Percentiles rank a stretch among this genome's conserved stretches.
phyloP scores from a whole-genome alignment of 2,797 vertebrate genomes.

The Tragopan temminckii region DNA sequence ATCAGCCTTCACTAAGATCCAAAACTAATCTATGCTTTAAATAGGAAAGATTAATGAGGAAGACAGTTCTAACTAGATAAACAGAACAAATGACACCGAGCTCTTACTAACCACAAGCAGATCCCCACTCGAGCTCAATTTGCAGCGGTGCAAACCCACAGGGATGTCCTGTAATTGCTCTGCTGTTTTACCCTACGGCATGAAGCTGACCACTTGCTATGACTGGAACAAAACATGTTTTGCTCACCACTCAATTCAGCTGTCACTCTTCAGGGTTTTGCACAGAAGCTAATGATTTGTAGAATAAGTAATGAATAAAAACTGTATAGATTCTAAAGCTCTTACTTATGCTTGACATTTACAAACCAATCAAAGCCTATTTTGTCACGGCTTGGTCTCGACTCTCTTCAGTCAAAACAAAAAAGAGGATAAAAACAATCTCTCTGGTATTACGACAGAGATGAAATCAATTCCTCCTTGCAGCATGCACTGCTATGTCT shows the following conservation, averaged over 20 bases:
- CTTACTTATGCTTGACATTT: background rate
- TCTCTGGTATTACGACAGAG: background rate
- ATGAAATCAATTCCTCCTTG: background rate
- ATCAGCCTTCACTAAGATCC: background rate
- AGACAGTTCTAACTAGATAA: background rate
- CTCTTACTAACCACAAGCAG: background rate
- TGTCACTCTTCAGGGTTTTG: background rate
- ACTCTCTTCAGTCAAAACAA: background rate
- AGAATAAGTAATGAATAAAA: background rate
- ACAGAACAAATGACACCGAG: background rate
- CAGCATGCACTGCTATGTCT: background rate
- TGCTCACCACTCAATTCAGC: background rate
- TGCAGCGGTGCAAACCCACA: background rate
- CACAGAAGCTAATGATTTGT: background rate
- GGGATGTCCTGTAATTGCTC: background rate
- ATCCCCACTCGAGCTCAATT: background rate
- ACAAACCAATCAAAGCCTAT: background rate
- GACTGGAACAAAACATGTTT: background rate
- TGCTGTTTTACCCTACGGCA: background rate
- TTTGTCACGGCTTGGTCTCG: background rate
- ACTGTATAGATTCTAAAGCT: background rate
- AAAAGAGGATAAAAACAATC: background rate
- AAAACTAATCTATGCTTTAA: background rate
- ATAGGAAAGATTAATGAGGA: background rate
- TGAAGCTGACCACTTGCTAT: background rate